These are phyloP conservation scores for Pipistrellus pygmaeus DNA, from an alignment of 2,797 vertebrate species.

Conservation along the genomic window DNA sequence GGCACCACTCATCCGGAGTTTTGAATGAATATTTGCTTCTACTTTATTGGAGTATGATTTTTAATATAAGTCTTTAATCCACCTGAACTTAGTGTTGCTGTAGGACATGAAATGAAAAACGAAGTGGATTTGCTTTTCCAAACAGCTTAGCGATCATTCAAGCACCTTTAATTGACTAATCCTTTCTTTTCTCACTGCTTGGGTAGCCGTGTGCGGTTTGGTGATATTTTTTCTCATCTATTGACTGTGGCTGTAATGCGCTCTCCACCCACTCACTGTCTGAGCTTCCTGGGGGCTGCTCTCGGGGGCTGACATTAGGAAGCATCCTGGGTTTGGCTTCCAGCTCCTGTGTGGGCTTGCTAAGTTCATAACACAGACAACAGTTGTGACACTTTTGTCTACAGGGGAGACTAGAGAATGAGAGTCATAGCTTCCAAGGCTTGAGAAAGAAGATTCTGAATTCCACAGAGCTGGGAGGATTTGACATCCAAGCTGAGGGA, in stretches of 20 bases:
- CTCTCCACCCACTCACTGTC: neutral
- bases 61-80: conserved; percentile 74
- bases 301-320: neutral
- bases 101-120: conserved; percentile 62
- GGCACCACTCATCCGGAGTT: neutral
- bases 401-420: neutral
- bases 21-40: neutral
- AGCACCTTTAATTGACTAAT: conserved; percentile 9
- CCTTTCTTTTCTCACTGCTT: neutral
- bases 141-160: conserved; percentile 13
- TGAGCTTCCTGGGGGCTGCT: neutral
- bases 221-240: conserved; percentile 21
- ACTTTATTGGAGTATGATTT: conserved; percentile 65
- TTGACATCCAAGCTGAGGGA: neutral
- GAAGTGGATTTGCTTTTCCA: conserved; percentile 63
- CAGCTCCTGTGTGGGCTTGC: neutral
- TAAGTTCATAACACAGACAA: neutral
- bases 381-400: neutral
- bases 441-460: conserved; percentile 20
- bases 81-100: neutral
- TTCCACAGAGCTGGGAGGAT: neutral
- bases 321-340: neutral
- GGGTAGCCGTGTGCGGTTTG: neutral
- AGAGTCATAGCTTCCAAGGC: neutral
- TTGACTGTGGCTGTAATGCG: neutral